Base-by-base conservation (phyloP, 2,797 vertebrate species). In the Amniataba percoides region DNA sequence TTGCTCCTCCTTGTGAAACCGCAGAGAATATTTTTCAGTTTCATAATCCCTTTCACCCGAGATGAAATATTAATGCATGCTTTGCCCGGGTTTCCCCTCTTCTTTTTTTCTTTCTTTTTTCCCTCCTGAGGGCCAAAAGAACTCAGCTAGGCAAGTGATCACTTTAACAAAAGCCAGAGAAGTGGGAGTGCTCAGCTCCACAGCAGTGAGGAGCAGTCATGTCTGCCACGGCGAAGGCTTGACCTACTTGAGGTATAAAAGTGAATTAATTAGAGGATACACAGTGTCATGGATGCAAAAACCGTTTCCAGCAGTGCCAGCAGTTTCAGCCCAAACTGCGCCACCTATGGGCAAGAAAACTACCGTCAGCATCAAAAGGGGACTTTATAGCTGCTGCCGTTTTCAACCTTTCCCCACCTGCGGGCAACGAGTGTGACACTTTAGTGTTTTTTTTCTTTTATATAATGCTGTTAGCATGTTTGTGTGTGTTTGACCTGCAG, bases 21-120 rank as follows among this genome's bases (percentile, higher is more conserved):
- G 77, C 78, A 71, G 78, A 53, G 66, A 77, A 80, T 57, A 80
- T 73, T 89, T 31, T 85, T 88, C 58, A 21, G 72, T 91, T 91
- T 89, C 58, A 83, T 85, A 78, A 75, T 74, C 58, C 27, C 19
- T 71, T 80, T 86, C 57, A 71, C 71, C 42, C 12, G 0, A 53
- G n/a, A 87, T 92, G 27, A 91, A 93, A 92, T 88, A 91, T 91
- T 86, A 82, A 94, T 87, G 52, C 2, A 34, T n/a, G n/a, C 57
- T 85, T 68, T 61, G 51, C 21, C 34, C 7, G 49, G 77, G 86
- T 42, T 58, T 68, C 65, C 65, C 80, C 74, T 55, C 27, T 31
- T 31, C 27, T 31, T 31, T 31, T 31, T 31, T 31, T 31, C 27
- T 31, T 31, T 51, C n/a, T n/a, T 48, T 36, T n/a, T 15, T 34